Evolutionary conservation across 2,888 invertebrate species (phyloP).

Genomic region (Acronicta alni): DNA sequence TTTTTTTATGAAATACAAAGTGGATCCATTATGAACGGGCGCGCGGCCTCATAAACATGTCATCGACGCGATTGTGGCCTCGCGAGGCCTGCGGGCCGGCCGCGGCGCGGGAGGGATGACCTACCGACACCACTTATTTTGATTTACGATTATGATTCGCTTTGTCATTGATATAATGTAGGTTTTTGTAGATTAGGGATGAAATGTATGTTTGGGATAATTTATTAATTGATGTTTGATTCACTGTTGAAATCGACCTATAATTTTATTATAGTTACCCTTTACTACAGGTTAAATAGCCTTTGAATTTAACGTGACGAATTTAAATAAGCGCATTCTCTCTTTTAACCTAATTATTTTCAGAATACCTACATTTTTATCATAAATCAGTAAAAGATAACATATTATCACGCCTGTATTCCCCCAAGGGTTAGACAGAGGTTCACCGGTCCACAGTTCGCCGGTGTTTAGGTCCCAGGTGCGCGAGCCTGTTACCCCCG

Average conservation of each 20-base stretch:
- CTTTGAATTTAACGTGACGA: too few species aligned
- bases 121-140: slow-evolving; percentile 51
- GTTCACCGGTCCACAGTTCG: too few species aligned
- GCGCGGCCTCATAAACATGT: slow-evolving; percentile 72
- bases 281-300: too few species aligned
- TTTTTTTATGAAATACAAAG: slow-evolving; percentile 53
- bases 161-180: slow-evolving; percentile 34
- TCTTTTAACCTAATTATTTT: too few species aligned
- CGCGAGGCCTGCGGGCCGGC: slow-evolving; percentile 11
- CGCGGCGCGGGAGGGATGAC: slow-evolving; percentile 34
- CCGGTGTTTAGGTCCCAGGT: too few species aligned
- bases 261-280: too few species aligned
- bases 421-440: too few species aligned
- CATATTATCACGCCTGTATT: too few species aligned
- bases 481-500: too few species aligned
- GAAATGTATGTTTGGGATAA: slow-evolving; percentile 16
- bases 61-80: slow-evolving; percentile 65
- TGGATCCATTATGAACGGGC: slow-evolving; percentile 49
- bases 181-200: slow-evolving; percentile 32
- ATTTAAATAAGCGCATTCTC: too few species aligned
- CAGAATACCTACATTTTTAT: too few species aligned
- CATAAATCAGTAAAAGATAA: too few species aligned
- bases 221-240: slow-evolving; percentile 21
- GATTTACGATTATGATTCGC: slow-evolving; percentile 48
- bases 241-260: slow-evolving; percentile 7